phyloP scores from a whole-genome alignment of 2,797 vertebrate species.

The Lepidocolaptes lacrymiger region DNA sequence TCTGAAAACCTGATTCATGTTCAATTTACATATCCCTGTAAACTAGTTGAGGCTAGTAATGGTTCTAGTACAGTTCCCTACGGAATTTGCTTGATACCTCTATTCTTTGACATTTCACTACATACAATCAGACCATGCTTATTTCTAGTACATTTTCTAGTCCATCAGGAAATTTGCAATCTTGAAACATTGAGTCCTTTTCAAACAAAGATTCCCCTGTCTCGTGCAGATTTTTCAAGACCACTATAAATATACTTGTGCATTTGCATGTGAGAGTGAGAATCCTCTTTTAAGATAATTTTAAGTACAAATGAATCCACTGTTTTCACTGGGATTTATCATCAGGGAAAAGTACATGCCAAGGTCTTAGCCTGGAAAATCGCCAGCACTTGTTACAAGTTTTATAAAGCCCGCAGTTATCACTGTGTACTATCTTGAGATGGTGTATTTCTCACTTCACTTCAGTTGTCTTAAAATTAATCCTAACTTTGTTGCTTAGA shows the following conservation, averaged over 20 bases:
- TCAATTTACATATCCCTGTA: constrained; percentile 23
- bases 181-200: not conserved
- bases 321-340: not conserved
- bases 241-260: not conserved
- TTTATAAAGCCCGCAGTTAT: not conserved
- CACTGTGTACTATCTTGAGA: not conserved
- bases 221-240: not conserved
- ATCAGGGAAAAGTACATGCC: not conserved
- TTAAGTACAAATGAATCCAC: not conserved
- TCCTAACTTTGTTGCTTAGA: not conserved
- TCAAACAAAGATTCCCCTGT: not conserved
- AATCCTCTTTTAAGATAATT: not conserved
- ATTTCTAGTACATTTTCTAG: not conserved
- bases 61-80: not conserved
- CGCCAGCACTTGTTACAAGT: not conserved
- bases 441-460: not conserved
- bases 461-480: constrained; percentile 9
- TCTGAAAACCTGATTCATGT: constrained; percentile 44
- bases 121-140: not conserved
- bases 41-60: not conserved
- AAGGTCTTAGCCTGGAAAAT: not conserved
- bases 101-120: not conserved
- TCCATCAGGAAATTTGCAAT: not conserved
- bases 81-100: not conserved
- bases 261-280: not conserved